These are phyloP conservation scores for Meteorus sp. DNA, from an alignment of 1,140 invertebrate species.

Conservation along the genomic window DNA sequence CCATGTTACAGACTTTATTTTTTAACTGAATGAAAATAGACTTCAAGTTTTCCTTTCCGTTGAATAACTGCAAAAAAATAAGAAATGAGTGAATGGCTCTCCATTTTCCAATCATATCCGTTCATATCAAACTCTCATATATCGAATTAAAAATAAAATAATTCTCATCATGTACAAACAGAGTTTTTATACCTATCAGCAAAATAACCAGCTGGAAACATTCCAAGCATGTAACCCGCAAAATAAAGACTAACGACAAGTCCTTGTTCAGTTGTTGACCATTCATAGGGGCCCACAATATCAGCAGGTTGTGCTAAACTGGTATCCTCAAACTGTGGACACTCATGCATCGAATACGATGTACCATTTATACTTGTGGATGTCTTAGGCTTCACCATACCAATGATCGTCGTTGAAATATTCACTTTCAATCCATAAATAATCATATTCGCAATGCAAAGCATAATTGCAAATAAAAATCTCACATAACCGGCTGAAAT, in stretches of 20 bases:
- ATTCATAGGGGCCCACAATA: conserved; percentile 71
- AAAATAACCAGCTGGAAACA: conserved; percentile 65
- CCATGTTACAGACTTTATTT: too few relatives aligned
- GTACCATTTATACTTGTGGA: conserved; percentile 35
- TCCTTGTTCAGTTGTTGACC: conserved; percentile 70
- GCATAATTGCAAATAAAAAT: conserved; percentile 52
- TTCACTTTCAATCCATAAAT: conserved; percentile 87
- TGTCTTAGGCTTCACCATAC: conserved; percentile 78
- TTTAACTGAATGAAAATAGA: too few relatives aligned
- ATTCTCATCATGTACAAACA: too few relatives aligned
- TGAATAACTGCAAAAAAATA: too few relatives aligned
- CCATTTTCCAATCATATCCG: too few relatives aligned
- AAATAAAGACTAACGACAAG: conserved; percentile 79
- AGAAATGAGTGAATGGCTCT: too few relatives aligned
- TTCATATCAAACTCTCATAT: too few relatives aligned
- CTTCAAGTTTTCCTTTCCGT: too few relatives aligned
- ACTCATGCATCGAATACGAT: conserved; percentile 21
- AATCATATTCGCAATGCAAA: conserved; percentile 63
- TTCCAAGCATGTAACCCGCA: conserved; percentile 81
- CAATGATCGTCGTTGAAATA: conserved; percentile 81
- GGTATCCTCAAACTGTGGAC: conserved; percentile 34
- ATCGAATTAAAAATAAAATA: too few relatives aligned
- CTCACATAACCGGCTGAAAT: conserved; percentile 41
- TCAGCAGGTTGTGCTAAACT: conserved; percentile 12
- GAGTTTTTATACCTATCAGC: conserved; percentile 52